A percentile compares a stretch with the other conserved stretches of the same genome.
phyloP scores from a whole-genome alignment of 2,113 vertebrate genomes.

The Stictonetta naevosa region DNA sequence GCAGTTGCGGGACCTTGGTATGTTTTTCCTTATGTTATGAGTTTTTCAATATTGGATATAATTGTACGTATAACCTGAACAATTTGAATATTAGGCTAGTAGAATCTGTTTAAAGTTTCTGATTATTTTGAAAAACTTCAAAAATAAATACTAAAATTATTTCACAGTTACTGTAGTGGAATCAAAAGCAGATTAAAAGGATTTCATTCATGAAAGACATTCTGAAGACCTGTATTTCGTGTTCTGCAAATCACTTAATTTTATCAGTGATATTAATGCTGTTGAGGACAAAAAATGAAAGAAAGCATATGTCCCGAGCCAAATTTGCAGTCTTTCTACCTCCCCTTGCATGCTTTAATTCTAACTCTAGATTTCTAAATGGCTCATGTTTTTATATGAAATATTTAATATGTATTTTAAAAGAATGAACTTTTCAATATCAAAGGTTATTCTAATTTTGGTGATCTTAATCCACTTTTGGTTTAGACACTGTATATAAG shows the following conservation, averaged over 20 bases:
- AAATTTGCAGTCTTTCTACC: not conserved
- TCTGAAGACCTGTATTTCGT: not conserved
- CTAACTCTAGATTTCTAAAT: not conserved
- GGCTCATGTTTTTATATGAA: not conserved
- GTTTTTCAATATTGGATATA: not conserved
- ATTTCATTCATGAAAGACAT: not conserved
- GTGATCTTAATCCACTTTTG: not conserved
- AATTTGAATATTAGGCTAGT: not conserved
- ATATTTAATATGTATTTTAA: not conserved
- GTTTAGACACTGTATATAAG: not conserved
- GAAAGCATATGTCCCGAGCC: not conserved
- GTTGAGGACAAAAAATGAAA: not conserved
- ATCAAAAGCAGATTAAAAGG: not conserved
- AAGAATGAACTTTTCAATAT: not conserved
- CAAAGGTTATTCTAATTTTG: not conserved
- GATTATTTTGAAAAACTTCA: not conserved
- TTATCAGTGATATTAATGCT: not conserved
- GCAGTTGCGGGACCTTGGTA: slow-evolving; percentile 74
- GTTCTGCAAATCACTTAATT: not conserved
- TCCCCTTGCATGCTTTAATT: not conserved
- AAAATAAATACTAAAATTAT: not conserved
- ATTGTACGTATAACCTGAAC: not conserved
- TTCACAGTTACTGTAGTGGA: not conserved
- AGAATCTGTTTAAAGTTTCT: not conserved
- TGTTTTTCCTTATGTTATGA: not conserved